Percentiles rank a stretch among this genome's conserved stretches.
Conservation (phyloP, 2,113 vertebrate genomes). For the Antennarius striatus region DNA sequence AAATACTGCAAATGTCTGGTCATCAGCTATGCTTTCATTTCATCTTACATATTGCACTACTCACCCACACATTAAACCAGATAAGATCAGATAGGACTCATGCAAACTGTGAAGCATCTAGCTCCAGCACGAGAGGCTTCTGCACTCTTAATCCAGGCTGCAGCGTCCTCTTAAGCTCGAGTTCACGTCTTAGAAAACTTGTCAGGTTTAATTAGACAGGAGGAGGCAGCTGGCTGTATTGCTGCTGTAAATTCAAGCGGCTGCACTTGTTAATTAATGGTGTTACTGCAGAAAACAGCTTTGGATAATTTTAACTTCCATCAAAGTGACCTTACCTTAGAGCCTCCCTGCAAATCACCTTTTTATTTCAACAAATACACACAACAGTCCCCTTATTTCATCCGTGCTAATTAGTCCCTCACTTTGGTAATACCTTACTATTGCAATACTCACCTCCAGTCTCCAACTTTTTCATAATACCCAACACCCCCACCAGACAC, state of each 20-base stretch:
- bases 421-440: background rate
- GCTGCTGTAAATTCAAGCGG: constrained; percentile 10
- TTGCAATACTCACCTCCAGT: constrained; percentile 16
- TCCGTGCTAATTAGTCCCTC: background rate
- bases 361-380: background rate
- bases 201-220: constrained; percentile 25
- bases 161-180: constrained; percentile 7
- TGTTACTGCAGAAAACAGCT: background rate
- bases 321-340: constrained; percentile 1
- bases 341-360: background rate
- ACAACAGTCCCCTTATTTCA: constrained; percentile 4
- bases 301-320: background rate
- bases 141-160: constrained; percentile 20
- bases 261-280: background rate
- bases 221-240: background rate
- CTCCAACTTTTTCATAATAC: constrained; percentile 24
- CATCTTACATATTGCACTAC: constrained; percentile 39
- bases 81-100: constrained; percentile 47
- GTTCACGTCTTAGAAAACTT: constrained; percentile 20
- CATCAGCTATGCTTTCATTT: constrained; percentile 30
- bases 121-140: constrained; percentile 37
- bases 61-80: constrained; percentile 56
- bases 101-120: constrained; percentile 34
- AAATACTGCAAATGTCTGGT: constrained; percentile 20
- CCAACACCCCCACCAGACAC: constrained; percentile 29